These are phyloP conservation scores for Hemiscyllium ocellatum DNA, from an alignment of 2,113 vertebrate genomes.

Conservation along the genomic window DNA sequence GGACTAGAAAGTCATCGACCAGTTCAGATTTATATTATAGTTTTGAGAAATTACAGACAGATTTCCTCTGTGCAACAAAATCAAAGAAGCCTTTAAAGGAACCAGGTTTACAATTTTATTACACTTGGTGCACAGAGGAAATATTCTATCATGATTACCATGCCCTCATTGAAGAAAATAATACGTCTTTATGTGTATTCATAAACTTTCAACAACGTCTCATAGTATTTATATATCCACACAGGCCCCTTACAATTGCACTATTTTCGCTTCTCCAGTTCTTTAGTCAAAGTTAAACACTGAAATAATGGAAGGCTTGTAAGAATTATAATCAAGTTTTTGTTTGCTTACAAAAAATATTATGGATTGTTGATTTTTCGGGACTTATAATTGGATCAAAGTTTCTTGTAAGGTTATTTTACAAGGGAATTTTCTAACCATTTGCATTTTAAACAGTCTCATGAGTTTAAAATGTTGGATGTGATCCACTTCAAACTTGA, in stretches of 20 bases:
- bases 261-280: background rate
- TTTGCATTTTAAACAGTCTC: background rate
- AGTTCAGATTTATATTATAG: too few species aligned
- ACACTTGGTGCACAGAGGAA: background rate
- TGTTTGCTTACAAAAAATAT: background rate
- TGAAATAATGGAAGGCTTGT: conserved; percentile 13
- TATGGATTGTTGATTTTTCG: background rate
- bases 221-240: background rate
- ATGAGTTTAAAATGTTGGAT: background rate
- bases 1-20: background rate
- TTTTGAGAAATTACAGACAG: background rate
- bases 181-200: conserved; percentile 1
- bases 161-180: conserved; percentile 1
- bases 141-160: background rate
- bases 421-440: background rate
- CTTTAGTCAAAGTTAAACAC: background rate
- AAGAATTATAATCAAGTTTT: background rate
- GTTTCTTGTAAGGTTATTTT: background rate
- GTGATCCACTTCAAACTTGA: background rate
- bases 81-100: background rate
- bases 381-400: background rate
- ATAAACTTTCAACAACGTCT: conserved; percentile 7
- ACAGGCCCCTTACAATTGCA: background rate
- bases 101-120: background rate
- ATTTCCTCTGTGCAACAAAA: background rate